Base-by-base conservation (phyloP, 2,113 vertebrate species). In the Neodon shergylaensis region DNA sequence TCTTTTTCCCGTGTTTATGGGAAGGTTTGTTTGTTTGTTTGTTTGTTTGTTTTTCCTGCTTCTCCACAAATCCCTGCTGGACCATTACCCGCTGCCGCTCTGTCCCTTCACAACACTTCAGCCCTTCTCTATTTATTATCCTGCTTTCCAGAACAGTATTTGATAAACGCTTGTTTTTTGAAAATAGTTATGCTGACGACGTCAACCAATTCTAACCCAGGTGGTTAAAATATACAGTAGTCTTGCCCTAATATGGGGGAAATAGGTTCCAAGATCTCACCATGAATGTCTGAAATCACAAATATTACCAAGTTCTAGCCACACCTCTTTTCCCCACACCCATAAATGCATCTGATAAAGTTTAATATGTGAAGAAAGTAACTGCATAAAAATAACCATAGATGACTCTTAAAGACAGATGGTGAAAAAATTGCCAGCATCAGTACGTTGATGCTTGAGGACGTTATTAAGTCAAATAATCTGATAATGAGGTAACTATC, bases 251-350 rank as follows among this genome's bases (percentile, higher is more conserved):
- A 33, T 44, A 87, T 31, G 5, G 16, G 61, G 12, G 7, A 10
- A 52, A 33, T 77, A 66, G 17, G 17, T 54, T 77, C 61, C 24
- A 68, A 36, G 28, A 16, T 7, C 47, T 21, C 42, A 65, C 31
- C 13, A 14, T 58, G 58, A 63, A 63, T 28, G 54, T n/a, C 58
- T 82, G 36, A 61, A 61, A 24, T 54, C 36, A 82, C 54, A 82
- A 61, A 39, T 74, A 12, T 33, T 74, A 49, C 42, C 14, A 14
- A 47, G 61, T 21, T 33, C 26, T 36, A 4, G 24, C 13, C 24
- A 4, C 4, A 19, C 14, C 2, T 2, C 12, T 9, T 1, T 8
- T 66, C 47, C 72, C 13, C 2, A 26, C 17, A 11, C 42, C 33
- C 14, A 14, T 66, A 36, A 24, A 47, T 78, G 39, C 63, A 73